A percentile compares a stretch with the other conserved stretches of the same genome.
Evolutionary conservation across 1,140 invertebrate genomes (phyloP).

Genomic region (Drosophila tristis): DNA sequence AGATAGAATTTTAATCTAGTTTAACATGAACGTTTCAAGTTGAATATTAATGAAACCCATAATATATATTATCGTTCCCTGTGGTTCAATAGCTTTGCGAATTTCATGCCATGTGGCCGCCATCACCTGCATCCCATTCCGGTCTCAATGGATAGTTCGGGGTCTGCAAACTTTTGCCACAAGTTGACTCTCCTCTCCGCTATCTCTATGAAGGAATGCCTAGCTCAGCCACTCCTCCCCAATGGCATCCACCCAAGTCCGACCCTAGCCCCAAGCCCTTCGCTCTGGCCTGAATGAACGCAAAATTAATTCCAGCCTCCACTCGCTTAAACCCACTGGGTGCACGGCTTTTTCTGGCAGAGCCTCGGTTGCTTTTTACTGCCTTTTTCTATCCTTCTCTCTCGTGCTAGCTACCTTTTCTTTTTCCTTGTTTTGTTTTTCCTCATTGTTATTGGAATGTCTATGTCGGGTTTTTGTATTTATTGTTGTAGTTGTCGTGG

Average conservation of each 20-base stretch:
- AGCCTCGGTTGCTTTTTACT: slow-evolving; percentile 49
- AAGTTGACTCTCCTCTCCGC: slow-evolving; percentile 22
- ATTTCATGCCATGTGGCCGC: slow-evolving; percentile 20
- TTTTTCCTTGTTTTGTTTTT: slow-evolving; percentile 35
- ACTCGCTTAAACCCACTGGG: slow-evolving; percentile 5
- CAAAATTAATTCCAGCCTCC: slow-evolving; percentile 61
- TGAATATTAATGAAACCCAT: slow-evolving; percentile 25
- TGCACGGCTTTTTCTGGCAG: slow-evolving; percentile 24
- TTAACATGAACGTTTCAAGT: slow-evolving; percentile 11
- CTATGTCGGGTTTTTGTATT: slow-evolving; percentile 31
- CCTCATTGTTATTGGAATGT: slow-evolving; percentile 75
- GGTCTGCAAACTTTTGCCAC: slow-evolving; percentile 47
- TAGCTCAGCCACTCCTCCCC: not conserved
- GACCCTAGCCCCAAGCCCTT: not conserved
- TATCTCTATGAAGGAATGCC: not conserved
- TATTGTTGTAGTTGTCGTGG: slow-evolving; percentile 6
- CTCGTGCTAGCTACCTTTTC: slow-evolving; percentile 13
- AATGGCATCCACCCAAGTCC: not conserved
- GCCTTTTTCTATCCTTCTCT: slow-evolving; percentile 24
- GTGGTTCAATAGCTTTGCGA: slow-evolving; percentile 41
- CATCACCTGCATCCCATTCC: slow-evolving; percentile 50
- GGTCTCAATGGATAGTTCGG: slow-evolving; percentile 40
- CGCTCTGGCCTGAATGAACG: slow-evolving; percentile 50
- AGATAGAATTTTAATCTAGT: not conserved
- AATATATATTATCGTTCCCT: slow-evolving; percentile 28